Evolutionary conservation across 2,888 invertebrate species (phyloP), one percentile per base, ranked within the genome.

Genomic region (Galerucella pusilla): DNA sequence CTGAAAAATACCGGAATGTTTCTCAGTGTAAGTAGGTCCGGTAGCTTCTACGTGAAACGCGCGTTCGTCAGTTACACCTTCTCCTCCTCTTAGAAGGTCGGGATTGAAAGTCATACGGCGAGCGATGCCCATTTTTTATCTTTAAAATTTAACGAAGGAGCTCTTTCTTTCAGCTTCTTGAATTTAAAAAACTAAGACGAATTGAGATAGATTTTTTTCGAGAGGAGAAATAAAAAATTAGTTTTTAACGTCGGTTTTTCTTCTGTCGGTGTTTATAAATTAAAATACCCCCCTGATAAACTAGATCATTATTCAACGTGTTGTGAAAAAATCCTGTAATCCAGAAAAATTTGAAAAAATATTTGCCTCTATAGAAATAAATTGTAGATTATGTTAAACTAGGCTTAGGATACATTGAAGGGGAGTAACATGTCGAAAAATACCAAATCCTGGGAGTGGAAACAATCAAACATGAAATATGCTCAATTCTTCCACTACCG

Each of bases 11-110:
- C 49, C 16, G 2, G 10, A 10, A 61, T 65, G 45, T 65, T 65
- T 65, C 46, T 65, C 12, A 46, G 64, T 65, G 45, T 81, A 80
- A 79, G 80, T 80, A 75, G 71, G 61, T 73, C 71, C 75, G 71
- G 77, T 75, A 75, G 75, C 75, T 68, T 63, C 60, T 68, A 65
- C 74, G 71, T 70, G 74, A 68, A 74, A 74, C 74, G 64, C 46
- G 35, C 64, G 20, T 16, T 46, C 64, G 64, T 74, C 74, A 71
- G 76, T 74, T 74, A 77, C 76, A 77, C 76, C 76, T 77, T 74
- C 74, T 45, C 67, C 72, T 67, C 67, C 72, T 67, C 66, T 49
- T 66, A 76, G 74, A 70, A 71, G 64, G 68, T 63, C 63, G 63
- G 71, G 73, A 74, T 67, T 66, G 75, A 75, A 73, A 75, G 75